Conservation (phyloP, 2,113 vertebrate species). For the Myrmecophaga tridactyla region DNA sequence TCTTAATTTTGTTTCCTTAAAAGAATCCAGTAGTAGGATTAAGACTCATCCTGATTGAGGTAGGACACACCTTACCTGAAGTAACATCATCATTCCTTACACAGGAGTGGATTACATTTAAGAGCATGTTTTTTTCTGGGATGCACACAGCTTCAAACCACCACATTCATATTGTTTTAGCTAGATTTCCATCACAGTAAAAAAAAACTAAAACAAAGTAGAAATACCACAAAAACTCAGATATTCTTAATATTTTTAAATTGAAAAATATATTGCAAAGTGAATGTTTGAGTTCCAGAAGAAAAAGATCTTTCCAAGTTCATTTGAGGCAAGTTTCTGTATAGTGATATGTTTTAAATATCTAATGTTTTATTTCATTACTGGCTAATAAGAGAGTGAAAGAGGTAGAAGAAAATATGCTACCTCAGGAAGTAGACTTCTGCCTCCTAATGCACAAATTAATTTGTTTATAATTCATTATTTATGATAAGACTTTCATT, state of each 20-base stretch:
- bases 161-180: no score
- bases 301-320: background rate
- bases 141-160: no score
- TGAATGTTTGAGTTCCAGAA: slow-evolving; percentile 4
- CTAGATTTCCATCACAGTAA: background rate
- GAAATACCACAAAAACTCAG: background rate
- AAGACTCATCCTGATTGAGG: no score
- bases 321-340: background rate
- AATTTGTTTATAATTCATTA: background rate
- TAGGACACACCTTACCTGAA: no score
- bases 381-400: background rate
- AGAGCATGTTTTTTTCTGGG: no score
- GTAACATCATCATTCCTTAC: no score
- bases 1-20: no score
- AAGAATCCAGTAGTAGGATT: no score
- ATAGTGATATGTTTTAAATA: background rate
- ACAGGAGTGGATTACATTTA: no score
- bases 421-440: background rate
- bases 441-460: background rate
- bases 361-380: background rate
- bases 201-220: background rate
- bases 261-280: slow-evolving; percentile 12
- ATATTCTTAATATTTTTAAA: background rate
- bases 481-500: background rate
- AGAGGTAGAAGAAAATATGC: background rate